A percentile compares a stretch with the other conserved stretches of the same genome.
Conservation (phyloP, 2,888 invertebrate species). For the Caenorhabditis sp. region DNA sequence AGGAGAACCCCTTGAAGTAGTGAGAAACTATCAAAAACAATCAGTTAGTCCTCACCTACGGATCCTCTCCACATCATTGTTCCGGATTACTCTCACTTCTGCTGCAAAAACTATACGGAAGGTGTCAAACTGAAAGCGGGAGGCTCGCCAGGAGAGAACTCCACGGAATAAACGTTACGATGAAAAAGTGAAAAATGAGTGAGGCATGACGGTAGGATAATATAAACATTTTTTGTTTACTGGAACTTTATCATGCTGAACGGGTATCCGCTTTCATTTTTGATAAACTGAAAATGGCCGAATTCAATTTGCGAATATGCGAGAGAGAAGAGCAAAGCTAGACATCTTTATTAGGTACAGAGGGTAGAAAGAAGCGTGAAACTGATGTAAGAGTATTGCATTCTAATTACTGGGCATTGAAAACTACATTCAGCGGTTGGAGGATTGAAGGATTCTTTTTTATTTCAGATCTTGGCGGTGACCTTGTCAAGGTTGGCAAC, state of each 20-base stretch:
- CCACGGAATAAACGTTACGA: not conserved
- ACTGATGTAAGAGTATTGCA: slow-evolving; percentile 2
- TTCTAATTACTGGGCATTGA: slow-evolving; percentile 3
- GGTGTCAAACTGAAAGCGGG: not conserved
- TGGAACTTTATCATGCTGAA: not conserved
- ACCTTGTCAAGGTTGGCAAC: slow-evolving; percentile 70
- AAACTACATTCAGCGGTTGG: not conserved
- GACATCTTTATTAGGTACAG: slow-evolving; percentile 31
- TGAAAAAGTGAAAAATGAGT: not conserved
- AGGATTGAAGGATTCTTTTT: not conserved
- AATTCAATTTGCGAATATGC: no score
- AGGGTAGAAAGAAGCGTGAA: not conserved
- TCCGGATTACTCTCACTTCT: not conserved
- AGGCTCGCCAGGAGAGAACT: not conserved
- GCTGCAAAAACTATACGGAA: not conserved
- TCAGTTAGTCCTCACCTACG: not conserved
- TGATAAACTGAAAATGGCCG: not conserved
- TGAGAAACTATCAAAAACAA: not conserved
- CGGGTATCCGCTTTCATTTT: slow-evolving; percentile 7
- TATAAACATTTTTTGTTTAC: slow-evolving; percentile 42
- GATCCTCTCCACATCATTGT: not conserved
- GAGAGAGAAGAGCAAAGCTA: slow-evolving; percentile 1
- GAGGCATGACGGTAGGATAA: not conserved
- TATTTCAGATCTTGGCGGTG: slow-evolving; percentile 42
- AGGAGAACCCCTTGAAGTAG: not conserved